A percentile compares a stretch with the other conserved stretches of the same genome.
Conservation (phyloP, 2,113 vertebrate species). For the Notothenia rossii region DNA sequence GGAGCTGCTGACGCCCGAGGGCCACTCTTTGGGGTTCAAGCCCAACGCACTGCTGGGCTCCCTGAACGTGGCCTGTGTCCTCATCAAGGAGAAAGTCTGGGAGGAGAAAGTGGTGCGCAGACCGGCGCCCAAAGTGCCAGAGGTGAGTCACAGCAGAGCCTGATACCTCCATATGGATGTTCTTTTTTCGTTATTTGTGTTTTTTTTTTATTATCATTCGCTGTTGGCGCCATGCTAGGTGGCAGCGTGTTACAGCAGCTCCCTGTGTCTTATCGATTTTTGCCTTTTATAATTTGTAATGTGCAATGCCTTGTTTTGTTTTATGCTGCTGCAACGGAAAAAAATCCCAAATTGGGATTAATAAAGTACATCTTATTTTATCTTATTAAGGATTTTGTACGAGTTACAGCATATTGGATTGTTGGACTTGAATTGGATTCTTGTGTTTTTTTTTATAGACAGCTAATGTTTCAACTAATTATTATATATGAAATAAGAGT, state of each 20-base stretch:
- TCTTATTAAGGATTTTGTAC: not conserved
- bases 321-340: too few species aligned
- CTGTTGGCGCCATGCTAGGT: too few species aligned
- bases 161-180: not conserved
- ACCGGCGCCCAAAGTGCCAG: constrained; percentile 88
- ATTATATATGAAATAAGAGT: not conserved
- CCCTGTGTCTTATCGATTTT: too few species aligned
- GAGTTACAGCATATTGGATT: constrained; percentile 4
- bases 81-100: constrained; percentile 90
- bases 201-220: not conserved
- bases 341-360: too few species aligned
- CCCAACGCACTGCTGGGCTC: constrained; percentile 92
- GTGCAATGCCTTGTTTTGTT: too few species aligned
- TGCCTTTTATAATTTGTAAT: too few species aligned
- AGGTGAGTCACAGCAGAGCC: constrained; percentile 84
- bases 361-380: too few species aligned
- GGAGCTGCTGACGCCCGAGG: constrained; percentile 86
- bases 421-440: not conserved
- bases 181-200: not conserved
- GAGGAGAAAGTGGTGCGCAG: constrained; percentile 89
- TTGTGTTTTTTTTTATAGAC: constrained; percentile 10
- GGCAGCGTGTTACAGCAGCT: too few species aligned
- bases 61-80: constrained; percentile 87
- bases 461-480: not conserved
- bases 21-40: constrained; percentile 90